phyloP scores from a whole-genome alignment of 1,140 invertebrate species.

The Drosophila chauvacae region DNA sequence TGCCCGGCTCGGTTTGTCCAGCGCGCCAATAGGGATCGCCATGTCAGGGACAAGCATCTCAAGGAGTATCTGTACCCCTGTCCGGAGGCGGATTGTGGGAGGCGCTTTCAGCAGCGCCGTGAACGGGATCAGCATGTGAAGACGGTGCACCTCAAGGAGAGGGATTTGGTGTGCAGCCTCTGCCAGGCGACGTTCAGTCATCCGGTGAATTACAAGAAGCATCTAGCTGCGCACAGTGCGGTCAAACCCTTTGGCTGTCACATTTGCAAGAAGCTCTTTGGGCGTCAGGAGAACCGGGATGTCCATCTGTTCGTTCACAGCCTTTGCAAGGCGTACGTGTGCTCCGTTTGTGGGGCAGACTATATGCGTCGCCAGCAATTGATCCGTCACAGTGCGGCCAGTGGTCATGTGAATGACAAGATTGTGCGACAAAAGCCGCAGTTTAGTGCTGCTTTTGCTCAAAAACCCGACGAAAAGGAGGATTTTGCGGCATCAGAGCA shows the following conservation, averaged over 20 bases:
- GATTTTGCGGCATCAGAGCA: background rate
- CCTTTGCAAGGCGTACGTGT: constrained; percentile 94
- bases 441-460: constrained; percentile 78
- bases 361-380: constrained; percentile 93
- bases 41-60: constrained; percentile 91
- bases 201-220: constrained; percentile 93
- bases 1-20: constrained; percentile 92
- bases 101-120: constrained; percentile 90
- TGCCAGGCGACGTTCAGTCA: constrained; percentile 93
- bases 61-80: constrained; percentile 91
- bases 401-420: constrained; percentile 89
- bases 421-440: constrained; percentile 92
- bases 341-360: constrained; percentile 91
- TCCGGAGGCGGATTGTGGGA: constrained; percentile 86
- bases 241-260: constrained; percentile 92
- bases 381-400: constrained; percentile 90
- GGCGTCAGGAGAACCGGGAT: constrained; percentile 93
- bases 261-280: constrained; percentile 94
- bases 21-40: constrained; percentile 91
- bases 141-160: constrained; percentile 91
- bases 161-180: constrained; percentile 90
- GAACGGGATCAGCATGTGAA: constrained; percentile 93
- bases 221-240: constrained; percentile 91
- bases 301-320: constrained; percentile 93
- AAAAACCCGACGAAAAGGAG: background rate